Percentiles rank a stretch among this genome's conserved stretches.
Conservation (phyloP, 2,888 invertebrate genomes). For the Tipula helvola region DNA sequence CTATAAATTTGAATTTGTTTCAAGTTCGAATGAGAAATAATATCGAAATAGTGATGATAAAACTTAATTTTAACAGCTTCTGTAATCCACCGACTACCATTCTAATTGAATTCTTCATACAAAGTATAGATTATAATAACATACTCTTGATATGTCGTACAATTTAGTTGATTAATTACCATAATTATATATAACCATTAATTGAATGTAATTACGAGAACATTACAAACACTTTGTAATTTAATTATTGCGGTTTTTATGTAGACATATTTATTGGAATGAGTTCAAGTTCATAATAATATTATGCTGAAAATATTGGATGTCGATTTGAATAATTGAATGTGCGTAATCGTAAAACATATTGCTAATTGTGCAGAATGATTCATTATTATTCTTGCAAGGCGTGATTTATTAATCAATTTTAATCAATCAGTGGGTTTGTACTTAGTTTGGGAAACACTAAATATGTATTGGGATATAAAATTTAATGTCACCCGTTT, state of each 20-base stretch:
- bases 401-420: too few relatives aligned
- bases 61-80: too few relatives aligned
- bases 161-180: neutral
- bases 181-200: neutral
- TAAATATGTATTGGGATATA: too few relatives aligned
- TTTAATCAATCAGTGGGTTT: too few relatives aligned
- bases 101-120: neutral
- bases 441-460: too few relatives aligned
- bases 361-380: neutral
- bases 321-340: neutral
- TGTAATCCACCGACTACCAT: neutral
- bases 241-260: neutral
- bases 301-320: neutral
- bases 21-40: too few relatives aligned
- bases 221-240: neutral
- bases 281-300: neutral
- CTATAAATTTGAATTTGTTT: too few relatives aligned
- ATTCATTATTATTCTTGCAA: neutral
- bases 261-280: neutral
- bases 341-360: too few relatives aligned
- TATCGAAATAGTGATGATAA: too few relatives aligned
- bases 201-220: neutral
- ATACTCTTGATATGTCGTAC: neutral
- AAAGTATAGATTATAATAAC: neutral
- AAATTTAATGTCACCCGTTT: too few relatives aligned